These are phyloP conservation scores for Cosmia pyralina DNA, from an alignment of 2,888 invertebrate species.

Conservation along the genomic window DNA sequence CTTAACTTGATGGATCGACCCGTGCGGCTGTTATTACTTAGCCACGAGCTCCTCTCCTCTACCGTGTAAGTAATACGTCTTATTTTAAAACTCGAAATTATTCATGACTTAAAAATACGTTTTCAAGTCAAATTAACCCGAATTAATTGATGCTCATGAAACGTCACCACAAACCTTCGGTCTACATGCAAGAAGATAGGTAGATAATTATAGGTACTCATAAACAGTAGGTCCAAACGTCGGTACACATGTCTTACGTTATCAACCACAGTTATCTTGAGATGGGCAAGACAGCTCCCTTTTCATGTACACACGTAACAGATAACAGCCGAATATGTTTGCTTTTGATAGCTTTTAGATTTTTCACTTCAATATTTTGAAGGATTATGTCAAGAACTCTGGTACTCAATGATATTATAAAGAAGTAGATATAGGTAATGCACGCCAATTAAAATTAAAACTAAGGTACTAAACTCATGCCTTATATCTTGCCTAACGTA, in stretches of 20 bases:
- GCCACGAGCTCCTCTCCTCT: too few species aligned
- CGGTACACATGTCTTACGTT: constrained; percentile 40
- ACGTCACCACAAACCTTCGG: not conserved
- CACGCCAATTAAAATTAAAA: too few species aligned
- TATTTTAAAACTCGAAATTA: too few species aligned
- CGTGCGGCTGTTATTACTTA: too few species aligned
- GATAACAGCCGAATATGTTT: constrained; percentile 23
- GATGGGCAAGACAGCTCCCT: constrained; percentile 54
- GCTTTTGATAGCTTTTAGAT: constrained; percentile 1
- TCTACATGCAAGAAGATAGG: not conserved
- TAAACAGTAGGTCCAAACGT: constrained; percentile 33
- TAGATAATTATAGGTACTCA: constrained; percentile 17
- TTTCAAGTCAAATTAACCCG: not conserved
- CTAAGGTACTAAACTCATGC: too few species aligned
- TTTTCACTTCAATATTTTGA: constrained; percentile 24
- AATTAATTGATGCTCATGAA: constrained; percentile 19
- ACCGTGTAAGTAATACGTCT: too few species aligned
- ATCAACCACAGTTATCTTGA: constrained; percentile 50
- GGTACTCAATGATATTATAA: too few species aligned
- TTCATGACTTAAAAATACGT: not conserved
- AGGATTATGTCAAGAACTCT: not conserved
- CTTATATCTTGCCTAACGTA: too few species aligned
- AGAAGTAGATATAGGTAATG: too few species aligned
- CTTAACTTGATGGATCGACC: too few species aligned
- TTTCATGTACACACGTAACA: constrained; percentile 15